Conservation (phyloP, 2,797 vertebrate species). For the Gymnocypris eckloni region DNA sequence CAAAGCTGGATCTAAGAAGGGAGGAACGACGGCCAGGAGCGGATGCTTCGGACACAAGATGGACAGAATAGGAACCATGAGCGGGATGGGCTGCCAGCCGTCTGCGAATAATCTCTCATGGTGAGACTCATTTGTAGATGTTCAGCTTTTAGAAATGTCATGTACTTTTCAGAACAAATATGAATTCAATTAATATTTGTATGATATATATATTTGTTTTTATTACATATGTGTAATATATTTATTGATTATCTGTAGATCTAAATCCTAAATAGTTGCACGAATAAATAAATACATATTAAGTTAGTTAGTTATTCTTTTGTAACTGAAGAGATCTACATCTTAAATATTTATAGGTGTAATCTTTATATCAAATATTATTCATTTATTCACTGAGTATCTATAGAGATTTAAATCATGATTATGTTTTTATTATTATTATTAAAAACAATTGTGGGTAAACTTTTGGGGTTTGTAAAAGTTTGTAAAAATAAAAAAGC, state of each 20-base stretch:
- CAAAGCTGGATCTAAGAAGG: conserved; percentile 87
- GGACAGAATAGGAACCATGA: conserved; percentile 95
- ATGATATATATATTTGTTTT: no score
- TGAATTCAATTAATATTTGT: no score
- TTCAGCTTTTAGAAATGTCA: no score
- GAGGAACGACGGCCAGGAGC: conserved; percentile 78
- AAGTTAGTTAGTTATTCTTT: neutral
- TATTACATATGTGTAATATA: no score
- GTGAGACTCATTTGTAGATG: conserved; percentile 61
- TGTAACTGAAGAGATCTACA: neutral
- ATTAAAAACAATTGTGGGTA: neutral
- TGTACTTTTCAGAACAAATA: no score
- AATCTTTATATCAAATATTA: no score
- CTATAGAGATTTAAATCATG: neutral
- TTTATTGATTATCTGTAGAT: no score
- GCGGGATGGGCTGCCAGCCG: conserved; percentile 93
- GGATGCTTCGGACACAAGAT: conserved; percentile 97
- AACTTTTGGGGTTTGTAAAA: neutral
- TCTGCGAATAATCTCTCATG: conserved; percentile 76
- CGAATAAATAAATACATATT: no score
- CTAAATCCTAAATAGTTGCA: no score
- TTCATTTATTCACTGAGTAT: neutral
- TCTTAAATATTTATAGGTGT: neutral
- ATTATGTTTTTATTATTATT: neutral
- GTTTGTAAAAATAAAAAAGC: no score